These are phyloP conservation scores for Timandra comae DNA, from an alignment of 2,888 invertebrate species.

Conservation along the genomic window DNA sequence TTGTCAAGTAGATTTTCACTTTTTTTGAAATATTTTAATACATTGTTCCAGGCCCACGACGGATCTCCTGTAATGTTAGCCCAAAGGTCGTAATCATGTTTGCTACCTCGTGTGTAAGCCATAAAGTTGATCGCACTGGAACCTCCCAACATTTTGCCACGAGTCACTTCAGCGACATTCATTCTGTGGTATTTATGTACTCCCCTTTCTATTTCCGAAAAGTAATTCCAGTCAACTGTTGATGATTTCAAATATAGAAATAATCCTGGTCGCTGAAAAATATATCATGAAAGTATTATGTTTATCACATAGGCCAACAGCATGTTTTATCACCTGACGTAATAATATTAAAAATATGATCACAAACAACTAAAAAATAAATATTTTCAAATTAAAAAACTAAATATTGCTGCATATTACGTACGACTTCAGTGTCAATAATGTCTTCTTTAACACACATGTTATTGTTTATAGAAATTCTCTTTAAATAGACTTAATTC, in stretches of 20 bases:
- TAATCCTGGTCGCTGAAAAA: constrained; percentile 5
- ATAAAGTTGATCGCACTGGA: constrained; percentile 67
- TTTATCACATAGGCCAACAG: too few relatives aligned
- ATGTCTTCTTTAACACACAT: too few relatives aligned
- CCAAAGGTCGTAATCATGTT: constrained; percentile 58
- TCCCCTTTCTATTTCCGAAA: constrained; percentile 32
- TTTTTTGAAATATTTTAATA: constrained; percentile 57
- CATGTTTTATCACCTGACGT: too few relatives aligned
- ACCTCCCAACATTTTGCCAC: constrained; percentile 77
- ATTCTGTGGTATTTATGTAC: constrained; percentile 1
- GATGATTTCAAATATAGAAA: constrained; percentile 2
- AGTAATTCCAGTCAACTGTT: constrained; percentile 32
- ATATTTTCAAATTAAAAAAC: too few relatives aligned
- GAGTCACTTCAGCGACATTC: constrained; percentile 25
- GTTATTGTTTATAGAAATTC: too few relatives aligned
- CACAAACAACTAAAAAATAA: too few relatives aligned
- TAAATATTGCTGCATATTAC: too few relatives aligned
- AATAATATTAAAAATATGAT: too few relatives aligned
- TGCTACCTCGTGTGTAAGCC: constrained; percentile 60
- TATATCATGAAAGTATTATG: too few relatives aligned
- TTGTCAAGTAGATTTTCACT: constrained; percentile 44
- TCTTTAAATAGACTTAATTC: too few relatives aligned
- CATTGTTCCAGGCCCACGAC: constrained; percentile 71
- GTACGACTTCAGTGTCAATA: too few relatives aligned
- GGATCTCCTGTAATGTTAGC: constrained; percentile 47